These are phyloP conservation scores for Phaenicophaeus curvirostris DNA, from an alignment of 2,797 vertebrate genomes.

Conservation along the genomic window DNA sequence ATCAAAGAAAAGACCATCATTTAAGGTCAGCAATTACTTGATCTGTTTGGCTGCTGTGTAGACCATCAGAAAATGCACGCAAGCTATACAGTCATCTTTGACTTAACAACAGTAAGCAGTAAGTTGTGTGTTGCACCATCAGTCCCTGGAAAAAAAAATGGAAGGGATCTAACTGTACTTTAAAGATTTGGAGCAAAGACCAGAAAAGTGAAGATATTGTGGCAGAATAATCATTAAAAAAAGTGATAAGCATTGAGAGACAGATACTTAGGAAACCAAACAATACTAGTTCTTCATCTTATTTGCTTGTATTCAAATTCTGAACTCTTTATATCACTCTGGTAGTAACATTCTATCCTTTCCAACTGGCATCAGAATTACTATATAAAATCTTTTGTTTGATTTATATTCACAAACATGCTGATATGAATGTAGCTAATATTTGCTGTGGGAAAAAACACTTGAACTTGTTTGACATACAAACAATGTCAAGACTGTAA, in stretches of 20 bases:
- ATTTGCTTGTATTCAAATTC: neutral
- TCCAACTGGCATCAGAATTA: neutral
- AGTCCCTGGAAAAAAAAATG: neutral
- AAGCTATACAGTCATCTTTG: neutral
- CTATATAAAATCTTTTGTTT: neutral
- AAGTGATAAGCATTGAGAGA: neutral
- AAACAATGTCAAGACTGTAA: neutral
- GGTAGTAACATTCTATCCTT: neutral
- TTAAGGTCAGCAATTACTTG: neutral
- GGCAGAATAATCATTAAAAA: neutral
- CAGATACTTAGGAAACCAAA: neutral
- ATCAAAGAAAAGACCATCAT: neutral
- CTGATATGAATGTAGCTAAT: neutral
- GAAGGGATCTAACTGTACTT: neutral
- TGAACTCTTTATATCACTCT: neutral
- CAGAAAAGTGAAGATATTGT: neutral
- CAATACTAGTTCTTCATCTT: neutral
- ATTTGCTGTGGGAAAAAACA: neutral
- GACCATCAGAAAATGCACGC: neutral
- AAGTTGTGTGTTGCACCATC: neutral
- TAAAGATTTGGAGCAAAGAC: neutral
- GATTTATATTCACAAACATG: neutral
- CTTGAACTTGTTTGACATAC: neutral
- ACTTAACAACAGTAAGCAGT: accelerated
- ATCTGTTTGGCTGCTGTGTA: neutral